Evolutionary conservation across 2,797 vertebrate genomes (phyloP).

Genomic region (Bovichtus variegatus): DNA sequence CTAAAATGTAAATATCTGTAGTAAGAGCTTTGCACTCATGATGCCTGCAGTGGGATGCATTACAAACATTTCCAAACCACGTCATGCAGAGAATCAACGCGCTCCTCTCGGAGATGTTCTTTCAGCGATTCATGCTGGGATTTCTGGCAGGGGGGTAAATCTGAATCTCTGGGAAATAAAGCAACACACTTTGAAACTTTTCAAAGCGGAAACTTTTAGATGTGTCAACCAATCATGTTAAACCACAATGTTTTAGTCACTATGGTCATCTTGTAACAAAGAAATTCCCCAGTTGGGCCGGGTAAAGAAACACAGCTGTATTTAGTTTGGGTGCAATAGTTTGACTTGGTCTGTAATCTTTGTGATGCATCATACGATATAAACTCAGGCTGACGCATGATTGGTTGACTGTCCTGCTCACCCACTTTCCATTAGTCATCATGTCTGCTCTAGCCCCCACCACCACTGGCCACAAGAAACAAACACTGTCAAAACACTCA

Average conservation of each 20-base stretch:
- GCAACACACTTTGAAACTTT: background rate
- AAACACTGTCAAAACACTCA: conserved; percentile 47
- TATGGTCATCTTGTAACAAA: background rate
- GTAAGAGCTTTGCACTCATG: background rate
- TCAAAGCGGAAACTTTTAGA: background rate
- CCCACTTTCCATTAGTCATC: conserved; percentile 40
- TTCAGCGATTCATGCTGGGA: conserved; percentile 25
- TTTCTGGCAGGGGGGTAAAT: background rate
- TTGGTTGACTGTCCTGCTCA: background rate
- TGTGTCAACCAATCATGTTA: conserved; percentile 3
- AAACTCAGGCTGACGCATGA: background rate
- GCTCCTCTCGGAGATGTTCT: conserved; percentile 9
- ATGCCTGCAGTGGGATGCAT: background rate
- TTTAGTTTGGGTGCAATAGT: background rate
- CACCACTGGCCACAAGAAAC: conserved; percentile 20
- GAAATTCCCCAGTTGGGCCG: background rate
- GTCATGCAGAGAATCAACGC: conserved; percentile 12
- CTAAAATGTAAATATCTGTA: background rate
- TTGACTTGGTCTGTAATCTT: background rate
- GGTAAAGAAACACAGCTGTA: background rate
- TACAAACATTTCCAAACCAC: background rate
- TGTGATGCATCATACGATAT: background rate
- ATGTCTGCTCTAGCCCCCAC: conserved; percentile 8
- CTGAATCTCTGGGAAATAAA: background rate
- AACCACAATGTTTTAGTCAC: background rate